These are phyloP conservation scores for Lathamus discolor DNA, from an alignment of 2,113 vertebrate species.

Conservation along the genomic window DNA sequence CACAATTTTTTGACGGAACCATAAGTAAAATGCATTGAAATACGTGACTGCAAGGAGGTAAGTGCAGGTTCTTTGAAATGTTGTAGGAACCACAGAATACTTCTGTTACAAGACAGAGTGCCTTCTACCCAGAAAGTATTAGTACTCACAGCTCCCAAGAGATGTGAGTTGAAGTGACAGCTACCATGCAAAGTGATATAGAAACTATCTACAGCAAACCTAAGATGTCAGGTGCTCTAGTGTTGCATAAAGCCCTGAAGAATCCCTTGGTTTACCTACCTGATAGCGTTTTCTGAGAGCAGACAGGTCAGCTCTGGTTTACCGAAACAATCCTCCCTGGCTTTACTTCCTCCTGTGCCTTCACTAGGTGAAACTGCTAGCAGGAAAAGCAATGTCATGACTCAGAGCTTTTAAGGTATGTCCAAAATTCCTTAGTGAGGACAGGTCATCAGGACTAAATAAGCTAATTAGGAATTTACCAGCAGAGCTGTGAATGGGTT, in stretches of 20 bases:
- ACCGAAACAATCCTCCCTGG: neutral
- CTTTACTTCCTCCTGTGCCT: neutral
- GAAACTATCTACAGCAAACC: neutral
- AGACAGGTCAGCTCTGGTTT: neutral
- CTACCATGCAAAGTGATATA: neutral
- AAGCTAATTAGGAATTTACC: neutral
- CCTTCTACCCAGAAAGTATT: neutral
- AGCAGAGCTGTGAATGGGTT: neutral
- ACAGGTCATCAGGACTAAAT: neutral
- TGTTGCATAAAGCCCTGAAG: neutral
- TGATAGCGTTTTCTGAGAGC: neutral
- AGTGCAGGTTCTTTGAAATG: neutral
- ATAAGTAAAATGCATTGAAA: neutral
- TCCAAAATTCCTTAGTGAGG: neutral
- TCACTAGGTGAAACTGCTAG: neutral
- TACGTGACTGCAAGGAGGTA: neutral
- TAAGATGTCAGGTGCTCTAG: neutral
- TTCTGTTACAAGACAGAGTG: neutral
- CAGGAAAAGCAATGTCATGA: neutral
- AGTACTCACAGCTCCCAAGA: neutral
- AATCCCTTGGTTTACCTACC: neutral
- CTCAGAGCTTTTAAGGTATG: neutral
- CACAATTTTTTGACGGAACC: neutral
- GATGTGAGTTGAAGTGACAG: neutral
- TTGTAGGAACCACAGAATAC: neutral